Evolutionary conservation across 1,140 invertebrate genomes (phyloP).

Genomic region (Conopomorpha cramerella): DNA sequence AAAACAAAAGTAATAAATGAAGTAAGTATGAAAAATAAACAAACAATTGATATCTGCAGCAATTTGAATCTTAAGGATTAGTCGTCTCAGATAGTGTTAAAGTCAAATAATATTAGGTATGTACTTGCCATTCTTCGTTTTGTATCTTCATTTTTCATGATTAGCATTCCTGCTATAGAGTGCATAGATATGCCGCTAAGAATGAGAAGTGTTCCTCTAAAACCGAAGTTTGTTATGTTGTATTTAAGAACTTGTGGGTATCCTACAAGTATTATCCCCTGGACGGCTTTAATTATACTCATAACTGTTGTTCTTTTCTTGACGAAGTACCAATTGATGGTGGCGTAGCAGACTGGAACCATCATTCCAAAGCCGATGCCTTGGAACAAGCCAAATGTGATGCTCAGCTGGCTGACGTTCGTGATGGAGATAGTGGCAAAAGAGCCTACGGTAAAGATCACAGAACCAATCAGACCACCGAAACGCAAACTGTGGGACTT

Average conservation of each 20-base stretch:
- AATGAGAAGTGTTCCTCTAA: conserved; percentile 65
- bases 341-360: conserved; percentile 62
- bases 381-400: conserved; percentile 64
- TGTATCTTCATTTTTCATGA: conserved; percentile 65
- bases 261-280: conserved; percentile 61
- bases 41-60: too few species aligned
- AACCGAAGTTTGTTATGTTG: conserved; percentile 62
- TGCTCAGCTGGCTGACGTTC: conserved; percentile 51
- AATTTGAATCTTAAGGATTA: too few species aligned
- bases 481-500: conserved; percentile 50
- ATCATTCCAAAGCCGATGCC: conserved; percentile 64
- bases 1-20: too few species aligned
- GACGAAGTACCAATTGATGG: conserved; percentile 64
- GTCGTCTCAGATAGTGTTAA: too few species aligned
- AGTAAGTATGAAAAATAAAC: too few species aligned
- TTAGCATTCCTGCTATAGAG: conserved; percentile 64
- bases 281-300: conserved; percentile 64
- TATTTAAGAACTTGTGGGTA: conserved; percentile 60
- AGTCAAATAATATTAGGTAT: too few species aligned
- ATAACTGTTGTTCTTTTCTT: conserved; percentile 63
- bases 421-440: conserved; percentile 55
- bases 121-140: conserved; percentile 14
- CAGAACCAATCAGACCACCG: conserved; percentile 59
- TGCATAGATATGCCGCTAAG: conserved; percentile 64
- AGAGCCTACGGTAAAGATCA: conserved; percentile 55